These are phyloP conservation scores for Willowsia nigromaculata DNA, from an alignment of 2,888 invertebrate species.

Conservation along the genomic window DNA sequence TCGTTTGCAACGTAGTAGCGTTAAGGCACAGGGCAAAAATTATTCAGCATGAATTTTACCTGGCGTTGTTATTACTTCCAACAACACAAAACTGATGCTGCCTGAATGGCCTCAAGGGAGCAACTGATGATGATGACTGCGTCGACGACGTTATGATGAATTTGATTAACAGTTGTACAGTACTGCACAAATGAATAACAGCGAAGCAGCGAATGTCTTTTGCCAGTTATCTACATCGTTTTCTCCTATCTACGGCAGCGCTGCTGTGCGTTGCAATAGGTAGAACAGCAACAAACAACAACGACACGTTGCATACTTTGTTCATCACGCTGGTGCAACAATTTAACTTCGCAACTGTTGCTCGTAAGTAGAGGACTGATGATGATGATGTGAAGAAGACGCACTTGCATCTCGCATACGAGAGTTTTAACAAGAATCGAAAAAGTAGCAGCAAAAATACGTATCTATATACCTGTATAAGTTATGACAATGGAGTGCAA, in stretches of 20 bases:
- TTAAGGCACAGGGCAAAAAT: not conserved
- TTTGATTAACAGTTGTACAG: conserved; percentile 53
- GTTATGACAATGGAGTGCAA: not conserved
- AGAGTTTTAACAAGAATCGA: not conserved
- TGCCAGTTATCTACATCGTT: conserved; percentile 30
- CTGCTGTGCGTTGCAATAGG: not conserved
- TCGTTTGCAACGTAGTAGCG: not conserved
- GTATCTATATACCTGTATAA: not conserved
- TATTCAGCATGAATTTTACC: conserved; percentile 7
- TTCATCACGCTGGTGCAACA: conserved; percentile 5
- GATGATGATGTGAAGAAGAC: not conserved
- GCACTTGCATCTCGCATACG: not conserved
- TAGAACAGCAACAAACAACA: not conserved
- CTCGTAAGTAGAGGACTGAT: not conserved
- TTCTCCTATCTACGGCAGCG: not conserved
- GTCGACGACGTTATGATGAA: conserved; percentile 57
- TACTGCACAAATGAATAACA: conserved; percentile 22
- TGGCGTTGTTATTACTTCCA: not conserved
- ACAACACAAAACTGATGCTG: conserved; percentile 37
- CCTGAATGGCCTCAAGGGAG: conserved; percentile 72
- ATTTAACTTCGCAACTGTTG: not conserved
- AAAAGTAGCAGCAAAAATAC: not conserved
- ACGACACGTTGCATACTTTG: not conserved
- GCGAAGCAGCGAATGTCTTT: conserved; percentile 20
- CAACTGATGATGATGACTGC: conserved; percentile 61